Percentiles rank a stretch among this genome's conserved stretches.
Conservation (phyloP, 2,797 vertebrate species). For the Parauchenoglanis ngamensis region DNA sequence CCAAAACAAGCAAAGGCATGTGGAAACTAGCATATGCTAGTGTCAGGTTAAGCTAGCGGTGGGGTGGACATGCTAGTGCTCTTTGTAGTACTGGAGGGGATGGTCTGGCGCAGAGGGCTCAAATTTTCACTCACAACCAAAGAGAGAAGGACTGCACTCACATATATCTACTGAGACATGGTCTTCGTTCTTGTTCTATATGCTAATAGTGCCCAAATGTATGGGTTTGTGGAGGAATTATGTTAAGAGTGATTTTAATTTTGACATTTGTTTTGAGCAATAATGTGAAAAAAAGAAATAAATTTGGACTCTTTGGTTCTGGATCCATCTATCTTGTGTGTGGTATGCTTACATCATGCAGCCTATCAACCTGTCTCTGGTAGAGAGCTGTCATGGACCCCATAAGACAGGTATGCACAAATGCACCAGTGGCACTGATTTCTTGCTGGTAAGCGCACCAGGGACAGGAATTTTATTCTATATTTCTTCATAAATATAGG, state of each 20-base stretch:
- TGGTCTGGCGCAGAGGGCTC: conserved; percentile 39
- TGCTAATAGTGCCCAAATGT: background rate
- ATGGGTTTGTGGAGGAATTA: background rate
- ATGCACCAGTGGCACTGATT: conserved; percentile 30
- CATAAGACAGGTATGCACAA: conserved; percentile 41
- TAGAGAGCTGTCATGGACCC: conserved; percentile 32
- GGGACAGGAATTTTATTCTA: conserved; percentile 58
- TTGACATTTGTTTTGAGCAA: background rate
- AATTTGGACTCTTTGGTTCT: background rate
- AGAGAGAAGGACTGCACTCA: conserved; percentile 1
- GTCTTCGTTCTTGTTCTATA: background rate
- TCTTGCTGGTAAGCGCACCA: conserved; percentile 61
- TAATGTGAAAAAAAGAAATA: background rate
- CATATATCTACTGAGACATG: conserved; percentile 21
- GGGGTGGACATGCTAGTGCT: conserved; percentile 72
- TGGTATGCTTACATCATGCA: conserved; percentile 15
- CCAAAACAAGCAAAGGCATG: conserved; percentile 75
- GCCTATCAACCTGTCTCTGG: conserved; percentile 18
- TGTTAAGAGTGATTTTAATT: background rate
- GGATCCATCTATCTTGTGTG: background rate
- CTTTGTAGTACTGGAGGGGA: conserved; percentile 52
- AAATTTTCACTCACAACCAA: conserved; percentile 36
- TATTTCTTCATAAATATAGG: conserved; percentile 57
- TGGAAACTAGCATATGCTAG: conserved; percentile 72
- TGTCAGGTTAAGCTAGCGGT: conserved; percentile 77